These are phyloP conservation scores for Caenorhabditis tropicalis DNA, from an alignment of 1,140 invertebrate species.

Conservation along the genomic window DNA sequence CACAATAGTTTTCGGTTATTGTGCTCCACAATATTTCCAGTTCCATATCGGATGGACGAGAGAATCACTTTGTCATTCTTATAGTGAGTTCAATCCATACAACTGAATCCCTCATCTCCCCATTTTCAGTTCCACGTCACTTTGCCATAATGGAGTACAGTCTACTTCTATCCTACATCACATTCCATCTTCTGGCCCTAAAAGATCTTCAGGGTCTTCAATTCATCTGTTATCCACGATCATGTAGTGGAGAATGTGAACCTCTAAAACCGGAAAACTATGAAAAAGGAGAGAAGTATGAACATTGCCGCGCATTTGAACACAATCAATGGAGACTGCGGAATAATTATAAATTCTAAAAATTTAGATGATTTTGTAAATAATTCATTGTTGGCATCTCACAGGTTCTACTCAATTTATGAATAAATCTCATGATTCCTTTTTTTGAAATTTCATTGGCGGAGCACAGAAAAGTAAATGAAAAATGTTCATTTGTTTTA, in stretches of 20 bases:
- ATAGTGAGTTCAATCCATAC: background rate
- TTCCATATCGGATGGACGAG: conserved; percentile 10
- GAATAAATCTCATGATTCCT: background rate
- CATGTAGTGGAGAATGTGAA: conserved; percentile 70
- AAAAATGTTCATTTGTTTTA: no score
- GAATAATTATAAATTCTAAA: background rate
- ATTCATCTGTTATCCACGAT: conserved; percentile 71
- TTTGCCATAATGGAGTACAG: conserved; percentile 68
- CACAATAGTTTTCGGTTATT: background rate
- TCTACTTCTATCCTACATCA: conserved; percentile 60
- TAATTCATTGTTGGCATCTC: background rate
- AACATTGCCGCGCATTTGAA: conserved; percentile 67
- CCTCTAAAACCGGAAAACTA: conserved; percentile 67
- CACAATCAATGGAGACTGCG: conserved; percentile 42
- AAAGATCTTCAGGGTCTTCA: conserved; percentile 65
- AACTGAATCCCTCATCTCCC: background rate
- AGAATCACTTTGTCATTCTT: conserved; percentile 17
- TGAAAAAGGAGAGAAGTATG: conserved; percentile 63
- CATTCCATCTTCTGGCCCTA: conserved; percentile 61
- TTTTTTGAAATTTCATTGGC: background rate
- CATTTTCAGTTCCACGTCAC: conserved; percentile 55
- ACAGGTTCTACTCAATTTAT: background rate
- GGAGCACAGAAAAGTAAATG: no score
- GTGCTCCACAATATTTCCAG: conserved; percentile 37
- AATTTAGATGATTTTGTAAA: background rate